phyloP scores from a whole-genome alignment of 1,140 invertebrate genomes.

The Zaprionus kolodkinae region DNA sequence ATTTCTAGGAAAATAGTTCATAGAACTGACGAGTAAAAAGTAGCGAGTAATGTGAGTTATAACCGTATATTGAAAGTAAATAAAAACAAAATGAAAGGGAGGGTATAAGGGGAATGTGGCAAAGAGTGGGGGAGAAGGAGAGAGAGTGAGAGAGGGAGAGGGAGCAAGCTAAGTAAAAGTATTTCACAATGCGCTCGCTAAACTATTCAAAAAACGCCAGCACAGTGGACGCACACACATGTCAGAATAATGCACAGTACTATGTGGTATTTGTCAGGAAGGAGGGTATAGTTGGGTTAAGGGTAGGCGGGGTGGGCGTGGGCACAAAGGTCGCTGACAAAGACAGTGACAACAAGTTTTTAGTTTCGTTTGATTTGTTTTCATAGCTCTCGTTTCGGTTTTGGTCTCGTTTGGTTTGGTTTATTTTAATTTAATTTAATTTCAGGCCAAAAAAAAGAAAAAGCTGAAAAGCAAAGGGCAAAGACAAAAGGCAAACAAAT shows the following conservation, averaged over 20 bases:
- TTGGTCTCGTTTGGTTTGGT: slow-evolving; percentile 23
- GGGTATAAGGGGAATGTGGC: not conserved
- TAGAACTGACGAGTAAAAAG: not conserved
- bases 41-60: not conserved
- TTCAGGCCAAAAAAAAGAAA: slow-evolving; percentile 30
- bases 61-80: not conserved
- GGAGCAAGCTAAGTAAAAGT: not conserved
- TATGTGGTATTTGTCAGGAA: not conserved
- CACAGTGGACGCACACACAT: not conserved
- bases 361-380: slow-evolving; percentile 42
- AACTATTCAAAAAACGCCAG: not conserved
- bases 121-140: not conserved
- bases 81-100: not conserved
- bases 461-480: slow-evolving; percentile 16
- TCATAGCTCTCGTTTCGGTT: slow-evolving; percentile 31
- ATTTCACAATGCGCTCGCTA: not conserved
- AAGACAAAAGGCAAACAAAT: slow-evolving; percentile 53
- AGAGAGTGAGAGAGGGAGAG: not conserved
- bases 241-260: not conserved
- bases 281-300: not conserved
- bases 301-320: not conserved
- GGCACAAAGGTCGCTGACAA: slow-evolving; percentile 8
- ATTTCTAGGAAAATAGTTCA: too few relatives aligned
- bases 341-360: slow-evolving; percentile 43
- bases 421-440: slow-evolving; percentile 76